Conservation (phyloP, 2,888 invertebrate species). For the Thecocarcelia acutangulata region DNA sequence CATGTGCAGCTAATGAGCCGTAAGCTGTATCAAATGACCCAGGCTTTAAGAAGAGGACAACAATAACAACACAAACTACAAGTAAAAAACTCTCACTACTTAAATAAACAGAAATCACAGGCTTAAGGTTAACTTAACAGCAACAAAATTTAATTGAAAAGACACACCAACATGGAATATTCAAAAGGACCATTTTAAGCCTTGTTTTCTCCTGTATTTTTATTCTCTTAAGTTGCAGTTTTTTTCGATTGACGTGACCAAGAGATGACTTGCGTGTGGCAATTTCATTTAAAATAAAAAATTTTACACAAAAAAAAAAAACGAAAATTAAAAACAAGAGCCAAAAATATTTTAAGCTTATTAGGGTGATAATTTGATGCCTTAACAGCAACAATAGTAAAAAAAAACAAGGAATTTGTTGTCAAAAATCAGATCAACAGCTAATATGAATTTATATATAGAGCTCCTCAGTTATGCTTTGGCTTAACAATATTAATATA, state of each 20-base stretch:
- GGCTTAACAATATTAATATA: not conserved
- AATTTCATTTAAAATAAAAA: conserved; percentile 78
- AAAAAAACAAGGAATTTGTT: conserved; percentile 51
- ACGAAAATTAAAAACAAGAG: conserved; percentile 23
- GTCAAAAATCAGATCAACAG: conserved; percentile 67
- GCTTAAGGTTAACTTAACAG: conserved; percentile 59
- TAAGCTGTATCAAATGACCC: conserved; percentile 82
- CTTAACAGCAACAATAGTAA: conserved; percentile 52
- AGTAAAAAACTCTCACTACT: conserved; percentile 56
- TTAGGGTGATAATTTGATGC: conserved; percentile 70
- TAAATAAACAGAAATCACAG: conserved; percentile 66
- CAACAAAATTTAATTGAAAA: conserved; percentile 34
- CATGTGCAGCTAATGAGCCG: conserved; percentile 80
- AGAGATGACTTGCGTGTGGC: conserved; percentile 82
- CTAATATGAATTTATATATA: conserved; percentile 44
- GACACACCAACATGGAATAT: conserved; percentile 28
- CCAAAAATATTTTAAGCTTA: conserved; percentile 55
- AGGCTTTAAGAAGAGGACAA: conserved; percentile 66
- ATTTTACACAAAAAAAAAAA: conserved; percentile 15
- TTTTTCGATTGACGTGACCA: conserved; percentile 75
- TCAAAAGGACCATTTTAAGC: conserved; percentile 23
- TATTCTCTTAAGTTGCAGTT: conserved; percentile 11
- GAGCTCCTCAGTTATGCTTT: conserved; percentile 59
- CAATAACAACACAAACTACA: conserved; percentile 31
- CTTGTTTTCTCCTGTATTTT: conserved; percentile 10